A percentile compares a stretch with the other conserved stretches of the same genome.
Evolutionary conservation across 1,140 invertebrate genomes (phyloP).

Genomic region (Lithobius niger): DNA sequence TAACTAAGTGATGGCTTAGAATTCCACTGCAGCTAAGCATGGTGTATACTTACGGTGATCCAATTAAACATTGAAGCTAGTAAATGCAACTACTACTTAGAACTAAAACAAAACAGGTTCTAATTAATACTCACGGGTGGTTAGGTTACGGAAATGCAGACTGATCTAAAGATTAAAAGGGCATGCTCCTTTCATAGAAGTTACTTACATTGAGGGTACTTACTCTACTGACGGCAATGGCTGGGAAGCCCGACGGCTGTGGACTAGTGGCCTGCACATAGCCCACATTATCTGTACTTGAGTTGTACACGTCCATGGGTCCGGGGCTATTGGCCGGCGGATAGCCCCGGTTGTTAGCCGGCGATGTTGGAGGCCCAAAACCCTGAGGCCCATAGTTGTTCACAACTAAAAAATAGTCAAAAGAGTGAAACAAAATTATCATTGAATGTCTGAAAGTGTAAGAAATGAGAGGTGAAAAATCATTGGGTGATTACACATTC

Average conservation of each 20-base stretch:
- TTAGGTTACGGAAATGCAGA: background rate
- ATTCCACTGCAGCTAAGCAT: no score
- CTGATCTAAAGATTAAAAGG: background rate
- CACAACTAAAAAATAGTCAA: slow-evolving; percentile 55
- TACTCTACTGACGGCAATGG: slow-evolving; percentile 59
- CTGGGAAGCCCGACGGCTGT: slow-evolving; percentile 71
- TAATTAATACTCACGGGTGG: no score
- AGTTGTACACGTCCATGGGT: slow-evolving; percentile 80
- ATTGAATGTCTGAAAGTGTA: no score
- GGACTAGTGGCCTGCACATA: slow-evolving; percentile 86
- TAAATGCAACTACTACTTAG: slow-evolving; percentile 2
- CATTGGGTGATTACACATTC: no score
- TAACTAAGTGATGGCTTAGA: no score
- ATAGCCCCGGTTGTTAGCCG: slow-evolving; percentile 58
- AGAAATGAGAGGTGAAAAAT: no score
- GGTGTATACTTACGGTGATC: background rate
- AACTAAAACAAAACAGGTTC: slow-evolving; percentile 1
- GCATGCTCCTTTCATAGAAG: background rate
- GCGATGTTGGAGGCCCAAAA: slow-evolving; percentile 55
- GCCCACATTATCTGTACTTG: slow-evolving; percentile 62
- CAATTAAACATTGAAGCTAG: slow-evolving; percentile 10
- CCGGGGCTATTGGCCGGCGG: slow-evolving; percentile 64
- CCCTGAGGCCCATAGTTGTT: slow-evolving; percentile 70
- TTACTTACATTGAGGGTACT: slow-evolving; percentile 38
- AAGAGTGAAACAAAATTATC: slow-evolving; percentile 4